Evolutionary conservation across 2,888 invertebrate genomes (phyloP), one percentile per base, ranked within the genome.

Genomic region (Amiota minor): DNA sequence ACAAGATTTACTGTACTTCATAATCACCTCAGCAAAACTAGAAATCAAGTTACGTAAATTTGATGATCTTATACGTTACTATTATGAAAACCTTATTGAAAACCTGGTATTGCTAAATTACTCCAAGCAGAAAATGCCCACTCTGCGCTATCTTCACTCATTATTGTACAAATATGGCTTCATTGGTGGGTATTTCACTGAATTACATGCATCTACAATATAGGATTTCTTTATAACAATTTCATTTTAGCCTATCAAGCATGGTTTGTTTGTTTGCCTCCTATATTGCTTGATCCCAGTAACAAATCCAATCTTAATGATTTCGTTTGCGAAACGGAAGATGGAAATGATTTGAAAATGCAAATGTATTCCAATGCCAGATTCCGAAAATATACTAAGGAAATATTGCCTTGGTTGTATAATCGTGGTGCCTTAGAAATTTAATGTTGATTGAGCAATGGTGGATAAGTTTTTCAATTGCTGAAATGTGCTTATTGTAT

Each of bases 31-130:
- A 0, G 80, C 85, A 4, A 77, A 81, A 47, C 78, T 84, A 45
- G 85, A 85, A 14, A 73, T 85, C 16, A 89, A 89, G 71, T 64
- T 88, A 1, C 76, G 77, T 0, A 65, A 87, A 9, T 89, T 87
- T 69, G 89, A 89, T 20, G 84, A 82, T 20, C 85, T 89, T 23
- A 55, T 89, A 9, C 87, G 86, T 14, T 86, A 74, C 59, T 88
- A 88, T 61, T 78, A 87, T 46, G 81, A 85, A 16, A 73, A 82
- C 47, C 79, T 88, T 59, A 71, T 78, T 0, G 77, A 86, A 14
- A 76, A 84, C 56, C 64, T 88, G 1, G 74, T 74, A 4, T 6
- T 86, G 0, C 67, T 89, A 9, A 80, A 81, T 8, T 88, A 86
- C 76, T 70, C 81, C 0, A 77, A 80, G 71, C 70, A 79, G 62